Conservation (phyloP, 2,888 invertebrate genomes). For the Meteorus colon region DNA sequence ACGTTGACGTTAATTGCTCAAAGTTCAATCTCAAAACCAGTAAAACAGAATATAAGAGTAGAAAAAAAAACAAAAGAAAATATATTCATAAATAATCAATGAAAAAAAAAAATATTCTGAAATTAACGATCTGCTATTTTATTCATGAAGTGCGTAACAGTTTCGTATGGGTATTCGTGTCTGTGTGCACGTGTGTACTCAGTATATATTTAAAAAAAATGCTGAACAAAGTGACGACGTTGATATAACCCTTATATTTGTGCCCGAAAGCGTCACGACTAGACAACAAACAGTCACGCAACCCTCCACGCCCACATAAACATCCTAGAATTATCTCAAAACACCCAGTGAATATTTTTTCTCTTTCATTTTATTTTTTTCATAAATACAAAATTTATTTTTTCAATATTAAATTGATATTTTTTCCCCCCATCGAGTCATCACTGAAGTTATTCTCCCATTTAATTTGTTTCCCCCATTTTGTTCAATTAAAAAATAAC, state of each 20-base stretch:
- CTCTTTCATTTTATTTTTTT: neutral
- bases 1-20: constrained; percentile 69
- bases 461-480: no score
- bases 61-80: neutral
- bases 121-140: neutral
- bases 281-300: constrained; percentile 50
- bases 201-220: constrained; percentile 57
- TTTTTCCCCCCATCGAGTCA: no score
- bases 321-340: neutral
- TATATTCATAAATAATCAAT: neutral
- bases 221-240: constrained; percentile 67
- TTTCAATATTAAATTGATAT: no score
- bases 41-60: neutral
- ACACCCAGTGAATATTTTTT: no score
- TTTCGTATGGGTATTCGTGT: neutral
- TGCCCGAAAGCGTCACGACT: constrained; percentile 45
- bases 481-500: no score
- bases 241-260: constrained; percentile 62
- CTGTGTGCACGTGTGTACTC: constrained; percentile 41
- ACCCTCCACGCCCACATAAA: constrained; percentile 42
- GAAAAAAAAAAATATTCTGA: neutral
- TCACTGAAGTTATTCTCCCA: no score
- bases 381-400: no score
- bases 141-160: neutral
- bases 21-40: neutral